Conservation (phyloP, 2,888 invertebrate genomes). For the Notodonta ziczac region DNA sequence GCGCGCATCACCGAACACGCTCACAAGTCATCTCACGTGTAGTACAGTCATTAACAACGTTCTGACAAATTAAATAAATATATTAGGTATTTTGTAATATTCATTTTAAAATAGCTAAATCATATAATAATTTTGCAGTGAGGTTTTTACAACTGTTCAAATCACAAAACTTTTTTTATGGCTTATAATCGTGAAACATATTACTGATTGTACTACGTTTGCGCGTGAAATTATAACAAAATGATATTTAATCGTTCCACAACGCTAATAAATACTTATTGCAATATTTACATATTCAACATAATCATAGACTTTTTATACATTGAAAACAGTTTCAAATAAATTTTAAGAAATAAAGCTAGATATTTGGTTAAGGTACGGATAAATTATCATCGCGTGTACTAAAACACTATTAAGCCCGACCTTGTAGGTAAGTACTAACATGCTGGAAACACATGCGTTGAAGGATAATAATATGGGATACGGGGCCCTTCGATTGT, state of each 20-base stretch:
- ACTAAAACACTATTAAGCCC: slow-evolving; percentile 47
- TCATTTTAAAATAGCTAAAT: too few relatives aligned
- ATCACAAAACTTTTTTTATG: too few relatives aligned
- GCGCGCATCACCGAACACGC: slow-evolving; percentile 21
- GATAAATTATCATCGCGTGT: slow-evolving; percentile 32
- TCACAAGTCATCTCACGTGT: slow-evolving; percentile 11
- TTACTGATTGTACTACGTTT: not conserved
- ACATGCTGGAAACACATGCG: slow-evolving; percentile 2
- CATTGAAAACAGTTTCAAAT: not conserved
- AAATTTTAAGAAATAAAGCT: not conserved
- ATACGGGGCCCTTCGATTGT: too few relatives aligned
- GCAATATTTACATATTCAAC: slow-evolving; percentile 45
- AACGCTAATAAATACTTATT: slow-evolving; percentile 40
- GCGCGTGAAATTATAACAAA: slow-evolving; percentile 26
- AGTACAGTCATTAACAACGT: slow-evolving; percentile 30
- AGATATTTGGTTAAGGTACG: not conserved
- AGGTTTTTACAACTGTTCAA: too few relatives aligned
- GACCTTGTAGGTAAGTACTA: slow-evolving; percentile 3
- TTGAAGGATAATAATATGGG: not conserved
- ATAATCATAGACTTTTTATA: slow-evolving; percentile 6
- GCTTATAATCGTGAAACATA: too few relatives aligned
- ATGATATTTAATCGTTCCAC: slow-evolving; percentile 22
- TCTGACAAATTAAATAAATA: not conserved
- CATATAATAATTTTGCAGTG: too few relatives aligned
- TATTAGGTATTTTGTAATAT: not conserved